These are phyloP conservation scores for Calcarius lapponicus DNA, from an alignment of 2,797 vertebrate genomes.

Conservation along the genomic window DNA sequence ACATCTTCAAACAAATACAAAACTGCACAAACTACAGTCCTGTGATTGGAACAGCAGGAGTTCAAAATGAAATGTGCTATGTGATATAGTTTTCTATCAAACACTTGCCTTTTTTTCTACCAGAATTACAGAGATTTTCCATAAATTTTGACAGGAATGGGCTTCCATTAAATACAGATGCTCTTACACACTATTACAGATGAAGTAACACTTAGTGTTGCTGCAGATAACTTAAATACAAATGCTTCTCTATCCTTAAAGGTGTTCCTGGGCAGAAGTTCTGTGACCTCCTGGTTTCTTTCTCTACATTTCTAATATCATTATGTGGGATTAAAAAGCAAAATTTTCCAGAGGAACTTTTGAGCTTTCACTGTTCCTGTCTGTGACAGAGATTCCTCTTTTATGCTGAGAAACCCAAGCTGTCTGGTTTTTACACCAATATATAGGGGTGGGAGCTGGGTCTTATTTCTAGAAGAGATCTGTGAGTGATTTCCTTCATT, in stretches of 20 bases:
- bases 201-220: background rate
- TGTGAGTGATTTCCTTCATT: background rate
- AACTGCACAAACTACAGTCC: background rate
- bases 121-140: background rate
- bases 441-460: background rate
- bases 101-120: background rate
- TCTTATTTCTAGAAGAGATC: background rate
- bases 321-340: background rate
- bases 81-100: background rate
- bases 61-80: background rate
- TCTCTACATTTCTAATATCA: background rate
- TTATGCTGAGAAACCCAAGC: background rate
- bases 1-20: background rate
- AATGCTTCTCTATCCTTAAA: background rate
- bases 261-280: background rate
- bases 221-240: background rate
- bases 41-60: background rate
- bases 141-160: background rate
- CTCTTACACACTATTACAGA: background rate
- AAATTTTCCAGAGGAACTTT: background rate
- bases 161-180: background rate
- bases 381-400: background rate
- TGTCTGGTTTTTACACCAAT: background rate
- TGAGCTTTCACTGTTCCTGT: background rate
- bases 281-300: background rate